Base-by-base conservation (phyloP, 2,113 vertebrate species). In the Eptesicus fuscus region DNA sequence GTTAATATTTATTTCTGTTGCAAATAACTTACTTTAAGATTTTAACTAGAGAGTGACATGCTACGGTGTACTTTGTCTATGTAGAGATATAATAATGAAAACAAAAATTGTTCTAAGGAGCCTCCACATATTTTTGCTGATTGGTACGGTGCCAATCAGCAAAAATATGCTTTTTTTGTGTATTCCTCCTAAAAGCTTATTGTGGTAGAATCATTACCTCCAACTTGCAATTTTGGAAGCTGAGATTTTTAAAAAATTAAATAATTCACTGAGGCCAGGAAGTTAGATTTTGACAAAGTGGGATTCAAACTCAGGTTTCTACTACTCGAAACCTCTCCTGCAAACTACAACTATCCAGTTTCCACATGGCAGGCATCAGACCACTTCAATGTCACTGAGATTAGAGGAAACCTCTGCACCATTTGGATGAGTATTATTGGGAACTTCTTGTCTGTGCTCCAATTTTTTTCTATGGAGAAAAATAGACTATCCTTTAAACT, bases 401-500 rank as follows among this genome's bases (percentile, higher is more conserved):
- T 56, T 51, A 70, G 90, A 90, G 23, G 17, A 17, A 61, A 8
- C 10, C 6, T 40, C 10, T 44, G 9, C 4, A 76, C 30, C 12
- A 47, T 74, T 74, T 69, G 25, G 11, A n/a, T 53, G 28, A 74
- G 14, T 91, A 69, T 91, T 88, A 76, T 40, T 93, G 79, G 51
- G 92, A 95, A 35, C 18, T 30, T 78, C 49, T 77, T 79, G 20
- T 51, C 56, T 88, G 20, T 69, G 32, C 11, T 94, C 51, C 71
- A 82, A 16, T n/a, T 90, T 71, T 83, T 83, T 92, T 87, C 61
- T 59, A 7, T 80, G 13, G 17, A 30, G 67, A 40, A 42, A 95
- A 94, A 87, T 22, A 92, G 32, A 49, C 22, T 28, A 14, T 47
- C 10, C 30, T 97, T 95, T 69, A 74, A 94, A 74, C 17, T 85